phyloP scores from a whole-genome alignment of 2,888 invertebrate genomes.

The Unio pictorum region DNA sequence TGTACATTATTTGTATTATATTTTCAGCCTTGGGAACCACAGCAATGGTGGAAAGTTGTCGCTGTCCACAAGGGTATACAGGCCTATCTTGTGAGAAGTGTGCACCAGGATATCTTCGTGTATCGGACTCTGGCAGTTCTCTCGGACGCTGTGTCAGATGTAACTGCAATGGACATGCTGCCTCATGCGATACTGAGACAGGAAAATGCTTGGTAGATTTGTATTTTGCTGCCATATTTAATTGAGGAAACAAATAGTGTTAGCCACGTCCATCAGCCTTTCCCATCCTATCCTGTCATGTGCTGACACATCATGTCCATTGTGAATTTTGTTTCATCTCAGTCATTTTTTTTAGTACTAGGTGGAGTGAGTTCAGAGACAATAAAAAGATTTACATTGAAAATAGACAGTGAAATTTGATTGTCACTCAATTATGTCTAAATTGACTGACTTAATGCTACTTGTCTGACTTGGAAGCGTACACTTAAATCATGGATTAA shows the following conservation, averaged over 20 bases:
- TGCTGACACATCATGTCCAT: too few species aligned
- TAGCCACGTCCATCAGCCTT: not conserved
- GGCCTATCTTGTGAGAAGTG: slow-evolving; percentile 64
- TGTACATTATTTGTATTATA: slow-evolving; percentile 5
- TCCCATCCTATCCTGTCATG: too few species aligned
- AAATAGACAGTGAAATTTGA: too few species aligned
- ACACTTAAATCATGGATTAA: too few species aligned
- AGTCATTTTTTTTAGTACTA: too few species aligned
- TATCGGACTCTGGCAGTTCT: slow-evolving; percentile 47
- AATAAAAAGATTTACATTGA: too few species aligned
- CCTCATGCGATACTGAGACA: slow-evolving; percentile 67
- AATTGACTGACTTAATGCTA: too few species aligned
- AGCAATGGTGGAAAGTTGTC: slow-evolving; percentile 62
- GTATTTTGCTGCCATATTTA: not conserved
- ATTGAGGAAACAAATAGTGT: not conserved
- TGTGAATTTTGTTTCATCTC: too few species aligned
- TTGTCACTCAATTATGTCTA: too few species aligned
- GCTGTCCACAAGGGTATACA: slow-evolving; percentile 62
- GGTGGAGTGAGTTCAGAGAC: too few species aligned
- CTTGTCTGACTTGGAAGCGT: too few species aligned
- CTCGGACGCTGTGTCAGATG: slow-evolving; percentile 74
- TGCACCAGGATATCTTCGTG: slow-evolving; percentile 60
- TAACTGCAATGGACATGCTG: slow-evolving; percentile 80
- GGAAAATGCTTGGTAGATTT: slow-evolving; percentile 67
- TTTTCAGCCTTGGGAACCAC: slow-evolving; percentile 37